Evolutionary conservation across 2,888 invertebrate genomes (phyloP), one percentile per base, ranked within the genome.

Genomic region (Hydrotaea diabolus): DNA sequence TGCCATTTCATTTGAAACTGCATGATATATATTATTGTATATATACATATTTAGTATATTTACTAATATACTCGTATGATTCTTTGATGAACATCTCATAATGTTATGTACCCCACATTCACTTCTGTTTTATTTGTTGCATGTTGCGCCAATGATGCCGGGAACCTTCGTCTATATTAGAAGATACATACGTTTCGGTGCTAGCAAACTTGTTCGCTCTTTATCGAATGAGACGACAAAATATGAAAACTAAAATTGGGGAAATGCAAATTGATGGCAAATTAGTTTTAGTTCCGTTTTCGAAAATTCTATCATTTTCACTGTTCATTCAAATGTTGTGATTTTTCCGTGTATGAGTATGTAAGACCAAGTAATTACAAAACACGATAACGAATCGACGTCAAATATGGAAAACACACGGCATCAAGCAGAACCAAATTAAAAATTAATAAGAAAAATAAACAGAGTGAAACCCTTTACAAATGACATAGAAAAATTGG

Each of bases 271-370:
- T 77, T 80, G 39, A 49, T 62, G 59, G 66, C 66, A 80, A 80
- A 83, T 83, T 83, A 83, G 69, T 80, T 83, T 66, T 77, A 80
- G 80, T 80, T 83, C 83, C 83, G 83, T 83, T 23, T 62, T 83
- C 49, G 69, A 73, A 62, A 83, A 80, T 74, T 83, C 21, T 69
- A 77, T 69, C 23, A 83, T 83, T 83, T 83, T 80, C 80, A 49
- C 53, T 31, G 15, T n/a, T 62, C 62, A 62, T 62, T 62, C 62
- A 26, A 31, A 26, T 62, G 62, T 31, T 31, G n/a, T 62, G 62
- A 62, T 31, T 62, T 57, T 57, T 59, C 26, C n/a, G n/a, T 23
- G 26, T 57, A 3, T 26, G n/a, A 1, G 62, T 23, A 31, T 62
- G 15, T 31, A 4, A 62, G 15, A n/a, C 17, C 17, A 62, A 31